Evolutionary conservation across 2,113 vertebrate genomes (phyloP).

Genomic region (Crypturellus undulatus): DNA sequence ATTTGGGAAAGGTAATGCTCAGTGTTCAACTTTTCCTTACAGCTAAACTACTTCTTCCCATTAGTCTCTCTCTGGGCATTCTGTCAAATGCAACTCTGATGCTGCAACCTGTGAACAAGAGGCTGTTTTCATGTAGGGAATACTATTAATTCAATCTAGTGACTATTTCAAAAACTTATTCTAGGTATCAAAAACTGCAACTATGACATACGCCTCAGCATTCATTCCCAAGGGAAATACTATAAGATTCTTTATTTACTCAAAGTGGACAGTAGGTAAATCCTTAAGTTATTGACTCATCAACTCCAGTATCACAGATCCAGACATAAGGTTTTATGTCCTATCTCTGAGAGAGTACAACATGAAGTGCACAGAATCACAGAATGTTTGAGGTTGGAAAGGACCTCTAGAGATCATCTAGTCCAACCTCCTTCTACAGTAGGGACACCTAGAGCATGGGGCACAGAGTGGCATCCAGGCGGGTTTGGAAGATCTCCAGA

Average conservation of each 20-base stretch:
- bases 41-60: not conserved
- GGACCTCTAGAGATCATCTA: too few species aligned
- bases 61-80: not conserved
- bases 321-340: not conserved
- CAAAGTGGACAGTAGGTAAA: not conserved
- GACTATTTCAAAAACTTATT: not conserved
- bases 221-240: not conserved
- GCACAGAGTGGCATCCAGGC: too few species aligned
- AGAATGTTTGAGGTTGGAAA: too few species aligned
- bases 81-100: not conserved
- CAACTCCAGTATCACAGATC: not conserved
- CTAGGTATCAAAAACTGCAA: not conserved
- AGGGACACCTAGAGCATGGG: too few species aligned
- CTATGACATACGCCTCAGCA: not conserved
- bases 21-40: not conserved
- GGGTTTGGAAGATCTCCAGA: too few species aligned
- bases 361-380: not conserved
- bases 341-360: not conserved
- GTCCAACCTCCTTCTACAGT: too few species aligned
- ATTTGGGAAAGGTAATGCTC: not conserved
- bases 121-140: not conserved
- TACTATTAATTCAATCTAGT: not conserved
- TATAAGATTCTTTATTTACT: not conserved
- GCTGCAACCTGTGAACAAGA: not conserved
- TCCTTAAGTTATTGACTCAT: not conserved